Evolutionary conservation across 2,888 invertebrate genomes (phyloP).

Genomic region (Sinohyriopsis cumingii): DNA sequence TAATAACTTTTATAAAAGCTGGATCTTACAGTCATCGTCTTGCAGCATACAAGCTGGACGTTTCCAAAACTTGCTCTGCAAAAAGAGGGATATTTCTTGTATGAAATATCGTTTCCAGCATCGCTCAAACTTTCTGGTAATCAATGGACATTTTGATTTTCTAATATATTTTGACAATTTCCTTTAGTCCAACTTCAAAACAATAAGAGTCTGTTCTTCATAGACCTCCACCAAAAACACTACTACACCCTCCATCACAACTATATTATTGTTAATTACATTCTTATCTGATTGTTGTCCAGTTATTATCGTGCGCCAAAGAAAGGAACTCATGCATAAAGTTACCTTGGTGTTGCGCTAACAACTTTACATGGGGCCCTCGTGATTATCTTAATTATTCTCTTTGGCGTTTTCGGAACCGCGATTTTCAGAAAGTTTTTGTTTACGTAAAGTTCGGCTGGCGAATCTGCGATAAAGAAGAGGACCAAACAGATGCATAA

Average conservation of each 20-base stretch:
- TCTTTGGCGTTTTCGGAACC: conserved; percentile 9
- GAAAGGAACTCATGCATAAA: background rate
- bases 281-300: conserved; percentile 15
- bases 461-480: background rate
- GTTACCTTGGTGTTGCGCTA: background rate
- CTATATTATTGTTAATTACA: too few species aligned
- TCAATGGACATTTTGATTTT: conserved; percentile 32
- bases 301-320: conserved; percentile 8
- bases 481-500: conserved; percentile 15
- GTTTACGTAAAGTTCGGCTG: conserved; percentile 16
- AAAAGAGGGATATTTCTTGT: conserved; percentile 22
- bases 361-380: conserved; percentile 18
- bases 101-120: conserved; percentile 15
- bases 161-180: conserved; percentile 9
- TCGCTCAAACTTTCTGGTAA: conserved; percentile 35
- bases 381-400: conserved; percentile 28
- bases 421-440: conserved; percentile 17
- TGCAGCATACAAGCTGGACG: background rate
- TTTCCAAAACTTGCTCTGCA: conserved; percentile 35
- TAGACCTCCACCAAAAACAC: too few species aligned
- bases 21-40: too few species aligned
- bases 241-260: too few species aligned
- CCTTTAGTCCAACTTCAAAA: background rate
- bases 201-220: conserved; percentile 11
- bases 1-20: too few species aligned